Evolutionary conservation across 2,113 vertebrate genomes (phyloP).

Genomic region (Xyrauchen texanus): DNA sequence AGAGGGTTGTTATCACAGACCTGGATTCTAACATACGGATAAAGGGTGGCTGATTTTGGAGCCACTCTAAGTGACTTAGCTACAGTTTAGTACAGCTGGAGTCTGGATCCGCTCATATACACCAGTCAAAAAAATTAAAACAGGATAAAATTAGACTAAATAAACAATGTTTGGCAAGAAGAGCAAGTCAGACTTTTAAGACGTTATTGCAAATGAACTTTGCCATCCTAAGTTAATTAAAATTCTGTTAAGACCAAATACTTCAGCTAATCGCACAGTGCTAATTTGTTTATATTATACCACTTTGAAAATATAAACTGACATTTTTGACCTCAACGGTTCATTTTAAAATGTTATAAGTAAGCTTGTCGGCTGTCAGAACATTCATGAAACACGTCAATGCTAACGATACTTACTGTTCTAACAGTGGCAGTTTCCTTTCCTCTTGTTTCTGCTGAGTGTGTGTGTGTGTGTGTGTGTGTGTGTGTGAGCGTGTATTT

Average conservation of each 20-base stretch:
- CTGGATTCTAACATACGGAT: background rate
- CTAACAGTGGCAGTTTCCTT: background rate
- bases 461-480: conserved; percentile 16
- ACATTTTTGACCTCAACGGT: background rate
- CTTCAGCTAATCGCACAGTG: conserved; percentile 1
- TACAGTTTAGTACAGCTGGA: background rate
- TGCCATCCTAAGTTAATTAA: conserved; percentile 33
- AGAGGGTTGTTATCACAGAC: conserved; percentile 2
- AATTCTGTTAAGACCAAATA: conserved; percentile 16
- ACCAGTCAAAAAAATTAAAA: background rate
- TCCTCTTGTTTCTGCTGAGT: background rate
- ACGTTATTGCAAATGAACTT: background rate
- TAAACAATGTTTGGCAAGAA: background rate
- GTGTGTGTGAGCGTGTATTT: no score
- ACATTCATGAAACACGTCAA: conserved; percentile 6
- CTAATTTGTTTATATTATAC: conserved; percentile 27
- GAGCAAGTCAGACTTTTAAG: background rate
- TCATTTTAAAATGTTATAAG: conserved; percentile 8
- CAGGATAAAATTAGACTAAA: conserved; percentile 1
- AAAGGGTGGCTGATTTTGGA: background rate
- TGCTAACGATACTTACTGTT: conserved; percentile 14
- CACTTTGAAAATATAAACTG: conserved; percentile 22
- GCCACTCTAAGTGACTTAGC: no score
- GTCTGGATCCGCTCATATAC: conserved; percentile 3
- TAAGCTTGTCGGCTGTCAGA: conserved; percentile 22